Conservation (phyloP, 2,888 invertebrate species). For the Rhodophaea formosa region DNA sequence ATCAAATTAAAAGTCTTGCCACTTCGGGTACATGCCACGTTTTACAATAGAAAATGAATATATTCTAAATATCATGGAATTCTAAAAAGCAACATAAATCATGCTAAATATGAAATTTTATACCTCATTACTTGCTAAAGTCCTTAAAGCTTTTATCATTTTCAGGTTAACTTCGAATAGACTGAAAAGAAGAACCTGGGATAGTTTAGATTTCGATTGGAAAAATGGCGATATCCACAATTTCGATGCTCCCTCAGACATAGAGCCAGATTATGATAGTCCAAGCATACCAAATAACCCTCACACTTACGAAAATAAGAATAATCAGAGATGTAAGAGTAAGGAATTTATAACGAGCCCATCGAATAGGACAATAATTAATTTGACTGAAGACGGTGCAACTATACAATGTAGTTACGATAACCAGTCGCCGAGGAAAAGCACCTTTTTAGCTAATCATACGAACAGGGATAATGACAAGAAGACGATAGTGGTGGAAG, state of each 20-base stretch:
- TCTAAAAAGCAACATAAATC: too few species aligned
- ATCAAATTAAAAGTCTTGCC: too few species aligned
- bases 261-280: conserved; percentile 72
- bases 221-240: conserved; percentile 73
- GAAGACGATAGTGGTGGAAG: conserved; percentile 88
- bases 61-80: too few species aligned
- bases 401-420: conserved; percentile 85
- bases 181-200: conserved; percentile 80
- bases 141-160: conserved; percentile 22
- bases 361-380: conserved; percentile 87
- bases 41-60: too few species aligned
- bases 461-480: conserved; percentile 65
- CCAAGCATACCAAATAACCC: conserved; percentile 76
- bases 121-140: too few species aligned
- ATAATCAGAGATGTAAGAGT: conserved; percentile 48
- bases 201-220: conserved; percentile 82
- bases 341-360: conserved; percentile 63
- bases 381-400: conserved; percentile 86
- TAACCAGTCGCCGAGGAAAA: conserved; percentile 66
- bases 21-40: too few species aligned
- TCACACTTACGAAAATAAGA: conserved; percentile 68
- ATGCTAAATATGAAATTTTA: too few species aligned
- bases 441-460: conserved; percentile 53
- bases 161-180: conserved; percentile 68
- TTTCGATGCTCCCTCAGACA: conserved; percentile 74